phyloP scores from a whole-genome alignment of 2,113 vertebrate genomes.

The Ctenodactylus gundi region DNA sequence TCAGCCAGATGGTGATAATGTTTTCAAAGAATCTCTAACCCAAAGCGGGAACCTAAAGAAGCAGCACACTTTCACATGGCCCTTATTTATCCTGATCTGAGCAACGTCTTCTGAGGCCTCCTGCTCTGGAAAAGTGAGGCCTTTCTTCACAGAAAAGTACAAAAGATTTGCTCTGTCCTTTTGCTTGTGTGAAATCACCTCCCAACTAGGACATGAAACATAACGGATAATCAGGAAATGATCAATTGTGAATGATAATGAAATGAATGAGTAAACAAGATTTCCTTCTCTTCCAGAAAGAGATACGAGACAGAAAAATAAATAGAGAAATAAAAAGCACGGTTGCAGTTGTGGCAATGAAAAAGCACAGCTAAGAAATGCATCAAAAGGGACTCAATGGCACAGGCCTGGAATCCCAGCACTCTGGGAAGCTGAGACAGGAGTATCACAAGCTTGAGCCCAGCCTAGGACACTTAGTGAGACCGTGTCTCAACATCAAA shows the following conservation, averaged over 20 bases:
- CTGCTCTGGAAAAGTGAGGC: neutral
- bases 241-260: neutral
- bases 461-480: no score
- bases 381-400: no score
- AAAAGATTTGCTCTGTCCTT: neutral
- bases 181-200: neutral
- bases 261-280: neutral
- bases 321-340: no score
- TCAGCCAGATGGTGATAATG: conserved; percentile 31
- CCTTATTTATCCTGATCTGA: conserved; percentile 33
- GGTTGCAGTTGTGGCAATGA: neutral
- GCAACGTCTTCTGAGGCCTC: neutral
- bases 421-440: no score
- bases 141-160: conserved; percentile 13
- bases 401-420: no score
- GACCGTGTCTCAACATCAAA: no score
- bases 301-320: neutral
- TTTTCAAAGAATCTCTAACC: conserved; percentile 44
- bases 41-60: conserved; percentile 39
- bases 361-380: conserved; percentile 16
- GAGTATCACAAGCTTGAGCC: no score
- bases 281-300: conserved; percentile 20
- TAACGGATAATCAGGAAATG: neutral
- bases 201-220: neutral
- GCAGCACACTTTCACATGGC: neutral